Conservation (phyloP, 2,888 invertebrate species). For the Microdon myrmicae region DNA sequence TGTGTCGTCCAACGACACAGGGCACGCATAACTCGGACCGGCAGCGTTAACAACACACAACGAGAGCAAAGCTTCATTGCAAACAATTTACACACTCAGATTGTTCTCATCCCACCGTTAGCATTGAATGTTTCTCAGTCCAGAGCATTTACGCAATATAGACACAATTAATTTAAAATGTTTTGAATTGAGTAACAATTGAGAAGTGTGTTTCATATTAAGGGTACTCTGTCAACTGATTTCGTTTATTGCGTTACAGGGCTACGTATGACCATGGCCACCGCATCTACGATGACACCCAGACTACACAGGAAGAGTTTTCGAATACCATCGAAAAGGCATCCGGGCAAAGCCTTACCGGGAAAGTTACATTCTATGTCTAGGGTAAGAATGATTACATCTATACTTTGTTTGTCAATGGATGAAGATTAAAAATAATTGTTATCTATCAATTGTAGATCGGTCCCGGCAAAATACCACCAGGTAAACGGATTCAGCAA, state of each 20-base stretch:
- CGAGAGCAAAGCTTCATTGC: slow-evolving; percentile 34
- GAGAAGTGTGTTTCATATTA: slow-evolving; percentile 21
- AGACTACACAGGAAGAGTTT: slow-evolving; percentile 76
- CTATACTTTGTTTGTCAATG: not conserved
- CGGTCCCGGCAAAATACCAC: slow-evolving; percentile 64
- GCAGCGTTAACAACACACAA: not conserved
- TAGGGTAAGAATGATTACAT: slow-evolving; percentile 63
- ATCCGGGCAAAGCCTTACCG: slow-evolving; percentile 67
- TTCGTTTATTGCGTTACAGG: slow-evolving; percentile 65
- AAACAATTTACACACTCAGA: slow-evolving; percentile 31
- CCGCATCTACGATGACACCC: slow-evolving; percentile 74
- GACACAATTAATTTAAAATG: slow-evolving; percentile 45
- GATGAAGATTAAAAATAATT: not conserved
- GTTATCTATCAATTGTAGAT: slow-evolving; percentile 54
- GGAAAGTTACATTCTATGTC: slow-evolving; percentile 67
- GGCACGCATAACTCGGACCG: too few species aligned
- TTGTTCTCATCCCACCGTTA: not conserved
- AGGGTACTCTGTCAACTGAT: slow-evolving; percentile 16
- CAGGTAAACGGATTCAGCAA: slow-evolving; percentile 65
- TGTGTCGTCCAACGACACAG: too few species aligned
- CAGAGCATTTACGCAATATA: slow-evolving; percentile 47
- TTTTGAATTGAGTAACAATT: slow-evolving; percentile 48
- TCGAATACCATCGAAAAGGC: slow-evolving; percentile 74
- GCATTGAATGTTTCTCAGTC: slow-evolving; percentile 4
- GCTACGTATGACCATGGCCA: slow-evolving; percentile 81